phyloP scores from a whole-genome alignment of 2,888 invertebrate genomes.

The Erynnis tages region DNA sequence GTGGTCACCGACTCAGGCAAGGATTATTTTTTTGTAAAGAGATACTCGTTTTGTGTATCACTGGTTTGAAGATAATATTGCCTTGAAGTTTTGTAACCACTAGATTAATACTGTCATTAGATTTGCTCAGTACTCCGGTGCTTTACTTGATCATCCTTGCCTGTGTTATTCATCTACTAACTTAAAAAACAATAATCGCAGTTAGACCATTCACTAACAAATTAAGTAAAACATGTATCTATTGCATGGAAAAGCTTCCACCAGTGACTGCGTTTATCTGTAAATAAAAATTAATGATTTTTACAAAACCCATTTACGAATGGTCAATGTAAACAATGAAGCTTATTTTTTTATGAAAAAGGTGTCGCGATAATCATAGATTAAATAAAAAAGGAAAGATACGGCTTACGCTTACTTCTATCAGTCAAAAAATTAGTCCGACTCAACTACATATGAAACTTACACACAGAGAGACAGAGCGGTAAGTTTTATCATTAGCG shows the following conservation, averaged over 20 bases:
- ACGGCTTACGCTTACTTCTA: too few species aligned
- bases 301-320: conserved; percentile 31
- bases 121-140: conserved; percentile 78
- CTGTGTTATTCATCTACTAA: conserved; percentile 81
- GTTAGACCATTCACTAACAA: conserved; percentile 72
- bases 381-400: too few species aligned
- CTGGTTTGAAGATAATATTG: conserved; percentile 77
- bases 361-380: too few species aligned
- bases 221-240: conserved; percentile 44
- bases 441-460: too few species aligned
- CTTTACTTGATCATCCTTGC: conserved; percentile 83
- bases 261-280: conserved; percentile 38
- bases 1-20: conserved; percentile 83
- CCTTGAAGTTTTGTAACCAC: conserved; percentile 78
- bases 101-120: conserved; percentile 75
- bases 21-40: conserved; percentile 81
- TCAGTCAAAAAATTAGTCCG: too few species aligned
- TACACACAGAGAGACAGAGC: too few species aligned
- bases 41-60: conserved; percentile 76
- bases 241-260: conserved; percentile 70
- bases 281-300: conserved; percentile 36
- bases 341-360: neutral
- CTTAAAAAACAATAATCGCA: conserved; percentile 64
- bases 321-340: conserved; percentile 24
- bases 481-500: too few species aligned